Evolutionary conservation across 1,140 invertebrate species (phyloP).

Genomic region (Campodea augens): DNA sequence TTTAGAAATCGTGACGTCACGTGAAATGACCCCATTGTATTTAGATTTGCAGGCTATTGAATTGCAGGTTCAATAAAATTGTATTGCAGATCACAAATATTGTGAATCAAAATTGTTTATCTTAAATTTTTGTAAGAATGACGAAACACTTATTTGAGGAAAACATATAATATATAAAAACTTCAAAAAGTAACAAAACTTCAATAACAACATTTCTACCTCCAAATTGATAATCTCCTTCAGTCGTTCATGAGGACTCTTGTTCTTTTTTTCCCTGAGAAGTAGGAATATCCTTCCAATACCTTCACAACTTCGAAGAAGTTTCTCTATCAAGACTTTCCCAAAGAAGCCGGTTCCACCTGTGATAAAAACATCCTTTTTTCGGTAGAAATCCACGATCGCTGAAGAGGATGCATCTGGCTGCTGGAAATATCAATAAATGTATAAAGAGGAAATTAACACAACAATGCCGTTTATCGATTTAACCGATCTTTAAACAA

Average conservation of each 20-base stretch:
- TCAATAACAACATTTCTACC: neutral
- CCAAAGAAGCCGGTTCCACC: conserved; percentile 28
- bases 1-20: too few species aligned
- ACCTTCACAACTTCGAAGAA: conserved; percentile 28
- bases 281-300: conserved; percentile 26
- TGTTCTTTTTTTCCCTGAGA: conserved; percentile 23
- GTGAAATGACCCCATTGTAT: too few species aligned
- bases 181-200: neutral
- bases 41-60: too few species aligned
- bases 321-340: conserved; percentile 32
- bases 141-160: too few species aligned
- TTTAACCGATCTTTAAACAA: too few species aligned
- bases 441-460: too few species aligned
- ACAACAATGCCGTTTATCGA: too few species aligned
- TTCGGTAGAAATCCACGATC: conserved; percentile 5
- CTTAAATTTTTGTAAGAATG: neutral
- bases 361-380: conserved; percentile 12
- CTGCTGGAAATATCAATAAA: too few species aligned
- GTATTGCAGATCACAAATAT: neutral
- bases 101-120: neutral
- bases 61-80: too few species aligned
- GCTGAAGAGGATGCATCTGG: too few species aligned
- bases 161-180: neutral
- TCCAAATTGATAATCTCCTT: neutral
- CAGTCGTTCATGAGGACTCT: neutral